These are phyloP conservation scores for Myathropa florea DNA, from an alignment of 2,888 invertebrate species.

Conservation along the genomic window DNA sequence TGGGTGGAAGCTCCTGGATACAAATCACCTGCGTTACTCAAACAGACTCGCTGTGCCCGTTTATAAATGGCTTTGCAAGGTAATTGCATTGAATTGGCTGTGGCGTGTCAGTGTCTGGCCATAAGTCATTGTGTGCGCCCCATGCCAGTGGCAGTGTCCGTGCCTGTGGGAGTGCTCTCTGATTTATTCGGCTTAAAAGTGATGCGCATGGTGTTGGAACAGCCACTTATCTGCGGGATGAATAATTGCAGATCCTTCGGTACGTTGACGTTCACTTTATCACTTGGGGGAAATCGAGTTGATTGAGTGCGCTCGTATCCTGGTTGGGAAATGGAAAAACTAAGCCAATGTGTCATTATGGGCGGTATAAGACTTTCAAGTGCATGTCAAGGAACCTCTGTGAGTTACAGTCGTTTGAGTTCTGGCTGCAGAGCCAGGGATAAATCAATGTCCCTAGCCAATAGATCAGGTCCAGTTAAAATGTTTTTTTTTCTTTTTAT, in stretches of 20 bases:
- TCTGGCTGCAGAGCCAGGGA: too few relatives aligned
- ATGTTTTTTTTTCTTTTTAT: too few relatives aligned
- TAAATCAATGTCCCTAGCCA: too few relatives aligned
- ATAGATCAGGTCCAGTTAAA: too few relatives aligned
- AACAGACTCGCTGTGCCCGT: conserved; percentile 9
- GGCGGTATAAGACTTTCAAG: background rate
- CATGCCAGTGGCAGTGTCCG: background rate
- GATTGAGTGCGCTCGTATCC: background rate
- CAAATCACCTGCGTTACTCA: conserved; percentile 33
- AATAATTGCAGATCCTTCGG: conserved; percentile 11
- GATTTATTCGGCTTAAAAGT: conserved; percentile 34
- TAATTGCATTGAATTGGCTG: conserved; percentile 31
- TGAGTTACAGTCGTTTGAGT: too few relatives aligned
- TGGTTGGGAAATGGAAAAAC: background rate
- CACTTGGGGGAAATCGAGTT: background rate
- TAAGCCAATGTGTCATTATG: background rate
- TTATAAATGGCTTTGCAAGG: conserved; percentile 23
- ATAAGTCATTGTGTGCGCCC: background rate
- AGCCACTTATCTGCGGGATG: conserved; percentile 1
- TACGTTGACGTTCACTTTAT: conserved; percentile 1
- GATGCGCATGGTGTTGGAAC: background rate
- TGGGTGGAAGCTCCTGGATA: background rate
- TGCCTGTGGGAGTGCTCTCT: background rate
- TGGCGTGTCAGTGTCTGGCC: background rate
- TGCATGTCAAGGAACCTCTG: background rate